Evolutionary conservation across 2,888 invertebrate genomes (phyloP).

Genomic region (Drosophila monieri): DNA sequence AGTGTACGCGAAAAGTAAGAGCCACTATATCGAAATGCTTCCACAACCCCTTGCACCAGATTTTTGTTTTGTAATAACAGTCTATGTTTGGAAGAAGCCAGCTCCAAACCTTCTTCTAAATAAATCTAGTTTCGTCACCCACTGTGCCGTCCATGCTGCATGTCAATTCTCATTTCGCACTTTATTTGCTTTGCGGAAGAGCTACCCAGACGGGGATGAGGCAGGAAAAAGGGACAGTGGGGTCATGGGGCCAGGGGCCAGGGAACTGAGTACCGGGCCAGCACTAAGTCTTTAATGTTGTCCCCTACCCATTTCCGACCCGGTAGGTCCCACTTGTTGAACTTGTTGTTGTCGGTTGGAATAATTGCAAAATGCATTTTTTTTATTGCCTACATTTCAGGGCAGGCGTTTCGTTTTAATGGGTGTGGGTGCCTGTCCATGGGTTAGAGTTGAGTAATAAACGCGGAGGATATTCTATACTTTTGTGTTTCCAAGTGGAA

Average conservation of each 20-base stretch:
- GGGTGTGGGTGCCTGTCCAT: constrained; percentile 1
- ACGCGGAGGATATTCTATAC: no score
- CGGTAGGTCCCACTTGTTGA: constrained; percentile 35
- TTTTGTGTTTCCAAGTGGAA: no score
- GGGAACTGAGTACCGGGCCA: constrained; percentile 5
- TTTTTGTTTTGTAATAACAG: no score
- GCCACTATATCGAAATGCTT: no score
- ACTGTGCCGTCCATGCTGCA: constrained; percentile 10
- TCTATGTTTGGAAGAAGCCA: no score
- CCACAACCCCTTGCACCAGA: no score
- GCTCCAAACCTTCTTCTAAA: no score
- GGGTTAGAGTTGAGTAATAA: no score
- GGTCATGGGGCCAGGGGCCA: background rate
- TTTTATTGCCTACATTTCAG: constrained; percentile 28
- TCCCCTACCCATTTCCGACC: background rate
- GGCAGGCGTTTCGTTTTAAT: background rate
- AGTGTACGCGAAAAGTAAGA: constrained; percentile 9
- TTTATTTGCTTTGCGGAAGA: constrained; percentile 29
- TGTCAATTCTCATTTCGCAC: constrained; percentile 44
- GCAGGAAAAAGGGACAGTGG: background rate
- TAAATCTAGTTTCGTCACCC: background rate
- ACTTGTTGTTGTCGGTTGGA: constrained; percentile 17
- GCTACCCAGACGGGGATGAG: constrained; percentile 9
- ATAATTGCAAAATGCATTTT: constrained; percentile 29
- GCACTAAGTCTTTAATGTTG: constrained; percentile 9